These are phyloP conservation scores for Sinelater perroti DNA, from an alignment of 2,888 invertebrate species.

Conservation along the genomic window DNA sequence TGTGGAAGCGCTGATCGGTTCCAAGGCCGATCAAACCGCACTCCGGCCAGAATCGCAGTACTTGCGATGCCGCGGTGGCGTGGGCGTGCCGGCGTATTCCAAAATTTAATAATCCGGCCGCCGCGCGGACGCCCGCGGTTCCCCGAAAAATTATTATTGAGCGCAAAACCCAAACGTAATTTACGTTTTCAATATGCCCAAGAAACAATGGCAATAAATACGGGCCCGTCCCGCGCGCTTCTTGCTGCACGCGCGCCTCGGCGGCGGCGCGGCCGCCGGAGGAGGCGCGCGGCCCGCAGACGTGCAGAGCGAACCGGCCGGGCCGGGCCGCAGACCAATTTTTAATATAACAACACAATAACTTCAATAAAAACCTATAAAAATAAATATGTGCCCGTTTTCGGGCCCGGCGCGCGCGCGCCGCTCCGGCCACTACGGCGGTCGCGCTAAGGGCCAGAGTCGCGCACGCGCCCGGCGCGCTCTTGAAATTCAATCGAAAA, in stretches of 20 bases:
- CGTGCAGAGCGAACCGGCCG: constrained; percentile 22
- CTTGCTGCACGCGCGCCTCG: too few relatives aligned
- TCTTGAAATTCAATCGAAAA: constrained; percentile 48
- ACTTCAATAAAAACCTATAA: constrained; percentile 45
- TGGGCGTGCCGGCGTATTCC: too few relatives aligned
- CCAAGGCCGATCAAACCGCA: too few relatives aligned
- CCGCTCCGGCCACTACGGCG: constrained; percentile 1
- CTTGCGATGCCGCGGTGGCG: too few relatives aligned
- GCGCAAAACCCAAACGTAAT: constrained; percentile 10
- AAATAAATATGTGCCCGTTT: constrained; percentile 41
- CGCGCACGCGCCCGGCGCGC: constrained; percentile 23
- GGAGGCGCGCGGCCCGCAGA: neutral
- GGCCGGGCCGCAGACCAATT: constrained; percentile 38
- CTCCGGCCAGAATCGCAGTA: too few relatives aligned
- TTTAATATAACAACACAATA: constrained; percentile 46
- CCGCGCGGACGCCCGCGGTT: constrained; percentile 2
- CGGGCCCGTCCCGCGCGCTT: too few relatives aligned
- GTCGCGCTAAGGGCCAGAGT: constrained; percentile 22
- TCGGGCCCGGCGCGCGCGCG: constrained; percentile 11
- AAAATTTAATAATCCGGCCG: too few relatives aligned
- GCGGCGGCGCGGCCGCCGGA: too few relatives aligned
- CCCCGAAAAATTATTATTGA: constrained; percentile 18
- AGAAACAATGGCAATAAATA: constrained; percentile 44
- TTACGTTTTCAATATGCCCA: constrained; percentile 29
- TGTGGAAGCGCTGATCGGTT: too few relatives aligned